A percentile compares a stretch with the other conserved stretches of the same genome.
Conservation (phyloP, 1,140 invertebrate genomes). For the Arctopsyche grandis region DNA sequence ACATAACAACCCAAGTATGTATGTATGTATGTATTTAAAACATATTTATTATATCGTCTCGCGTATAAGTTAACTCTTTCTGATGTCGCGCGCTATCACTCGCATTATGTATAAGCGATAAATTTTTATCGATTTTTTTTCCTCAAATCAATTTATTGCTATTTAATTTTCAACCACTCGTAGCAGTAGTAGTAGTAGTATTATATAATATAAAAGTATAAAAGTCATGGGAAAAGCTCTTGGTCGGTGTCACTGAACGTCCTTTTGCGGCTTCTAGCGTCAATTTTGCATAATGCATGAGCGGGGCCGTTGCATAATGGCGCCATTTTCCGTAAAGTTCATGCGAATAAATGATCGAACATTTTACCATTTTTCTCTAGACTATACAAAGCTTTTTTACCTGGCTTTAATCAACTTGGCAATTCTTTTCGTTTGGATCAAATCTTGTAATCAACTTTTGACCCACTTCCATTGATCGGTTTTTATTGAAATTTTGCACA, state of each 20-base stretch:
- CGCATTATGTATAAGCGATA: too few species aligned
- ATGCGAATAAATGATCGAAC: neutral
- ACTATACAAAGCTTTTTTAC: neutral
- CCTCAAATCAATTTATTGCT: neutral
- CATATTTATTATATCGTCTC: constrained; percentile 15
- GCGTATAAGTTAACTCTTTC: neutral
- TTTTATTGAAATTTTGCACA: too few species aligned
- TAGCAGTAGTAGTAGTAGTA: neutral
- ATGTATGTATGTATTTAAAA: neutral
- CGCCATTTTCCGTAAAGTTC: constrained; percentile 1
- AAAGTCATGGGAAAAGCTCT: neutral
- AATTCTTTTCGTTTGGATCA: too few species aligned
- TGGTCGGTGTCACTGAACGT: constrained; percentile 20
- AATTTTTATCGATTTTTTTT: neutral
- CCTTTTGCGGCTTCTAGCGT: constrained; percentile 1
- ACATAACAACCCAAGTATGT: too few species aligned
- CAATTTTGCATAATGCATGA: constrained; percentile 24
- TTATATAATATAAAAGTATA: neutral
- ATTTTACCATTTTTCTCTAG: neutral
- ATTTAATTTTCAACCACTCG: neutral
- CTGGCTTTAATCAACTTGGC: too few species aligned
- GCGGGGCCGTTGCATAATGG: neutral
- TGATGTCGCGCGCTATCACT: neutral
- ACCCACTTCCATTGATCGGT: too few species aligned
- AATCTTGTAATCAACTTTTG: too few species aligned